Conservation (phyloP, 2,888 invertebrate species). For the Cephalotes varians region DNA sequence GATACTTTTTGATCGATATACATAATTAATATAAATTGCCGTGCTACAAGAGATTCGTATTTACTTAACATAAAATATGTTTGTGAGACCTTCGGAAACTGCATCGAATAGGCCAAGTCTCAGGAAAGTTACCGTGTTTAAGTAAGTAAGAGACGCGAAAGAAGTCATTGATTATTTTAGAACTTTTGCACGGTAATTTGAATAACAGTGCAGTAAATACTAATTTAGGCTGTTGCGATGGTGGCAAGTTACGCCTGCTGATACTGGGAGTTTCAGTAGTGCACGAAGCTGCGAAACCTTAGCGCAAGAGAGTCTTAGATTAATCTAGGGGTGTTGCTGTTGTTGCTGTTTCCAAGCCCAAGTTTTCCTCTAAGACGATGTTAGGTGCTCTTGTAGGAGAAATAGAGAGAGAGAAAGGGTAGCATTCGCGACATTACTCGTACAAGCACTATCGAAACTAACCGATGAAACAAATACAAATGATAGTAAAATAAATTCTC, state of each 20-base stretch:
- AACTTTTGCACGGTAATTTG: slow-evolving; percentile 73
- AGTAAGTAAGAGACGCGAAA: slow-evolving; percentile 26
- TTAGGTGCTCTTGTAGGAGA: slow-evolving; percentile 45
- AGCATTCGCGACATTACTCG: slow-evolving; percentile 60
- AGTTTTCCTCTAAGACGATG: slow-evolving; percentile 71
- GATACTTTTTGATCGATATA: slow-evolving; percentile 10
- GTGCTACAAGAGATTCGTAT: not conserved
- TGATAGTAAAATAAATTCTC: slow-evolving; percentile 63
- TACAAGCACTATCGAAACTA: slow-evolving; percentile 67
- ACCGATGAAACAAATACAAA: slow-evolving; percentile 81
- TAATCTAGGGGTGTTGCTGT: slow-evolving; percentile 70
- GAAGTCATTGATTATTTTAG: slow-evolving; percentile 31
- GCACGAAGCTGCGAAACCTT: slow-evolving; percentile 50
- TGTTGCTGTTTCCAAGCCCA: slow-evolving; percentile 68
- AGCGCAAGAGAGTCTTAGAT: slow-evolving; percentile 71
- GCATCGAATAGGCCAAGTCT: not conserved
- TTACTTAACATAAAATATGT: not conserved
- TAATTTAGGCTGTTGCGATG: slow-evolving; percentile 68
- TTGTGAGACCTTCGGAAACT: not conserved
- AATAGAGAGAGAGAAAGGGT: slow-evolving; percentile 34
- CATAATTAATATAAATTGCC: slow-evolving; percentile 37
- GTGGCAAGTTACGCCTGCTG: slow-evolving; percentile 27
- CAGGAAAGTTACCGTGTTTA: slow-evolving; percentile 4
- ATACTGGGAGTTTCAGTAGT: slow-evolving; percentile 53
- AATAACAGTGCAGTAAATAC: slow-evolving; percentile 80